phyloP scores from a whole-genome alignment of 1,140 invertebrate genomes.

The Drosophila burlai region DNA sequence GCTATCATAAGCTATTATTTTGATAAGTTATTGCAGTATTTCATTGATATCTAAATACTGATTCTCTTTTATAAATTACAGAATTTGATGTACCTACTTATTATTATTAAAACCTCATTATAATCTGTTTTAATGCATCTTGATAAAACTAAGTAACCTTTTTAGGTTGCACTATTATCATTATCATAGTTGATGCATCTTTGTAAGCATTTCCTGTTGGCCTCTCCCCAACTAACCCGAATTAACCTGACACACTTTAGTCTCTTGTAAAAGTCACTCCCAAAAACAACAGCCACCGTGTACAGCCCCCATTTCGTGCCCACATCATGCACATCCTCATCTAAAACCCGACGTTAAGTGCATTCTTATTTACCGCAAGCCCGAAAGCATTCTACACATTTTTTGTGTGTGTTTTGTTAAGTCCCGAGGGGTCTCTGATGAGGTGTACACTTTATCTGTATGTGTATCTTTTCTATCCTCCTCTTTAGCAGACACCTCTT shows the following conservation, averaged over 20 bases:
- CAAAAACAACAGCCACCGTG: background rate
- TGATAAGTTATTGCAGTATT: background rate
- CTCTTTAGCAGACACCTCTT: background rate
- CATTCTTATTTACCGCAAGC: conserved; percentile 58
- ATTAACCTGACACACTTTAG: conserved; percentile 33
- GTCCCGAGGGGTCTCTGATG: conserved; percentile 9
- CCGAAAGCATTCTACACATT: conserved; percentile 57
- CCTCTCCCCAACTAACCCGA: conserved; percentile 19
- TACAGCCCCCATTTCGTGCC: background rate
- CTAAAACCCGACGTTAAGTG: conserved; percentile 55
- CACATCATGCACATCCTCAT: conserved; percentile 19
- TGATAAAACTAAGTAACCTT: too few species aligned
- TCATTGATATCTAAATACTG: background rate
- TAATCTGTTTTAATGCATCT: too few species aligned
- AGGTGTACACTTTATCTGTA: conserved; percentile 13
- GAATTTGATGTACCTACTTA: background rate
- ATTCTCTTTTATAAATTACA: background rate
- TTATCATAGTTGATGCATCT: background rate
- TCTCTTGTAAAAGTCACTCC: conserved; percentile 20
- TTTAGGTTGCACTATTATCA: too few species aligned
- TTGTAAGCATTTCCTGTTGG: background rate
- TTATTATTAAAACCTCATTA: too few species aligned
- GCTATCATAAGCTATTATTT: background rate
- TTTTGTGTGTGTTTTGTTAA: conserved; percentile 37
- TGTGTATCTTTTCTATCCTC: background rate